These are phyloP conservation scores for Lithophane ornitopus DNA, from an alignment of 2,888 invertebrate genomes.

Conservation along the genomic window DNA sequence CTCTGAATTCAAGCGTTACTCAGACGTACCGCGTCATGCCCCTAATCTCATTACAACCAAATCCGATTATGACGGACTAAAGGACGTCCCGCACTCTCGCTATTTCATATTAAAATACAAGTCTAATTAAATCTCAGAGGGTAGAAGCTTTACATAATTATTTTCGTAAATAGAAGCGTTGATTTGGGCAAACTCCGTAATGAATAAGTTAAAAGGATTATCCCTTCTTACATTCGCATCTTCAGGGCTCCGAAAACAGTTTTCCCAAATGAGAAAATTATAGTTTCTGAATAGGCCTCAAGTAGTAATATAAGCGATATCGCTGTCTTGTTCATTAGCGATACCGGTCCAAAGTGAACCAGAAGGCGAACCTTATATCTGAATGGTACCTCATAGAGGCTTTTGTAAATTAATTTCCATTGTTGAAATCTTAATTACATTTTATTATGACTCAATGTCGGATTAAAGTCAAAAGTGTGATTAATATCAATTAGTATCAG, in stretches of 20 bases:
- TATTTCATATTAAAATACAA: slow-evolving; percentile 73
- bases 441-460: slow-evolving; percentile 23
- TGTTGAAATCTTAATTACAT: slow-evolving; percentile 31
- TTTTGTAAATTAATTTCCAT: slow-evolving; percentile 27
- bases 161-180: slow-evolving; percentile 53
- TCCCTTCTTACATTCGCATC: slow-evolving; percentile 10
- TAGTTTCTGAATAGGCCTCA: no score
- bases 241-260: slow-evolving; percentile 9
- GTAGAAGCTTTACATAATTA: slow-evolving; percentile 51
- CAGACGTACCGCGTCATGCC: slow-evolving; percentile 62
- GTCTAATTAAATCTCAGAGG: slow-evolving; percentile 71
- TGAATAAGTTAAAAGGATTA: slow-evolving; percentile 28
- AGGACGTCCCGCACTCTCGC: slow-evolving; percentile 52
- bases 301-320: no score
- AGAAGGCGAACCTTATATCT: no score
- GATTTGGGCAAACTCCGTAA: slow-evolving; percentile 29
- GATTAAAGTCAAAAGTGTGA: slow-evolving; percentile 42
- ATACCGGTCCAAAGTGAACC: no score
- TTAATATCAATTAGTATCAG: slow-evolving; percentile 48
- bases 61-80: slow-evolving; percentile 79
- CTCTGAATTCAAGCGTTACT: slow-evolving; percentile 41
- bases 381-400: neutral
- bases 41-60: slow-evolving; percentile 76
- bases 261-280: slow-evolving; percentile 17
- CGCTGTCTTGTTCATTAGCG: no score